phyloP scores from a whole-genome alignment of 92 coral and sea anemone genomes.

The Palythoa caribaeorum region DNA sequence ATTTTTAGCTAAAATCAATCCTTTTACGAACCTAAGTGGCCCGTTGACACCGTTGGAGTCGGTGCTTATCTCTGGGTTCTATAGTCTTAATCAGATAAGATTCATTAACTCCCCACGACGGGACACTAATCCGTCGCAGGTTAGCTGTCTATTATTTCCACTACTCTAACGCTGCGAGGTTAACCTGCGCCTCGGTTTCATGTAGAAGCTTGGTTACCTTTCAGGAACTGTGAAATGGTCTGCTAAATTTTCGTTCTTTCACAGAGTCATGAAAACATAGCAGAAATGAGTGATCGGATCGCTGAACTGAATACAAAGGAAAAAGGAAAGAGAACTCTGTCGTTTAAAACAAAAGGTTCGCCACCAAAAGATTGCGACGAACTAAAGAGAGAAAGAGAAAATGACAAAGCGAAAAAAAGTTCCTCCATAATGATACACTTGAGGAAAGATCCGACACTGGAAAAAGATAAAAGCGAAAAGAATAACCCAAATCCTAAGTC shows the following conservation, averaged over 20 bases:
- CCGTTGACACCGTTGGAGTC: too few relatives aligned
- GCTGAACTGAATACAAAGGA: constrained; percentile 19
- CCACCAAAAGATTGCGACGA: constrained; percentile 9
- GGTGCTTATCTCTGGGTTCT: too few relatives aligned
- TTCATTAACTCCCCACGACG: too few relatives aligned
- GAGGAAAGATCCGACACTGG: not conserved
- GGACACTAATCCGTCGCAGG: too few relatives aligned
- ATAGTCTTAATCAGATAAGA: too few relatives aligned
- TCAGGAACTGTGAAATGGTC: too few relatives aligned
- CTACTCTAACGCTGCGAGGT: too few relatives aligned
- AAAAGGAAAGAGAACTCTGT: constrained; percentile 6
- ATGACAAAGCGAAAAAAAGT: constrained; percentile 13
- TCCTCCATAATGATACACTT: not conserved
- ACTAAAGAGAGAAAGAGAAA: not conserved
- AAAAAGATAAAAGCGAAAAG: constrained; percentile 18
- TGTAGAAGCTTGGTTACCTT: too few relatives aligned
- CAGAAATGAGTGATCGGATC: not conserved
- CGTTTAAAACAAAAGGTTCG: not conserved
- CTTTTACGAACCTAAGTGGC: not conserved
- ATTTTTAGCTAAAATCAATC: too few relatives aligned
- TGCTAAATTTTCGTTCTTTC: not conserved
- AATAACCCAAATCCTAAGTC: not conserved
- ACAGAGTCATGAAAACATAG: constrained; percentile 33
- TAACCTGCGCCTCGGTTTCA: too few relatives aligned
- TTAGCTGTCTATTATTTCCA: too few relatives aligned